These are phyloP conservation scores for Lottia scabra DNA, from an alignment of 2,888 invertebrate species.

Conservation along the genomic window DNA sequence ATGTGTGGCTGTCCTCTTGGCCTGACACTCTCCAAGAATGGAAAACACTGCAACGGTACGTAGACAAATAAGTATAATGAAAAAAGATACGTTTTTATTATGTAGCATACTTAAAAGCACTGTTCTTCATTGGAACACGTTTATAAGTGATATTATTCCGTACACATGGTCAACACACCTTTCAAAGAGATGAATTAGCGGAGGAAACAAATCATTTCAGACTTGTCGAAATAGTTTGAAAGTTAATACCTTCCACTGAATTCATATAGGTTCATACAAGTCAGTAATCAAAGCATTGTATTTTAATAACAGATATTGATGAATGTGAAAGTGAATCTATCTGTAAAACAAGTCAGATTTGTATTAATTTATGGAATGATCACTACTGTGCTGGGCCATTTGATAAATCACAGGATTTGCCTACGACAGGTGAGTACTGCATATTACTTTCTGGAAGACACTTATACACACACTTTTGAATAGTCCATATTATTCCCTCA, in stretches of 20 bases:
- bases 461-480: no score
- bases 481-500: no score
- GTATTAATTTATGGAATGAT: slow-evolving; percentile 13
- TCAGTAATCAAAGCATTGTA: background rate
- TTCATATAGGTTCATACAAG: no score
- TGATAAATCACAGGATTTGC: background rate
- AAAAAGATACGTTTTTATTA: no score
- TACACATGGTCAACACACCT: no score
- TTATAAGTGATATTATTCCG: no score
- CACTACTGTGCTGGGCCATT: slow-evolving; percentile 19
- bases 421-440: background rate
- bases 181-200: no score
- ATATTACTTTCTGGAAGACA: background rate
- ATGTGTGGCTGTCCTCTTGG: slow-evolving; percentile 10
- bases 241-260: no score
- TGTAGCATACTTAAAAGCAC: no score
- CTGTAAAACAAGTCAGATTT: slow-evolving; percentile 3
- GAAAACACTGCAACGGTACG: slow-evolving; percentile 12
- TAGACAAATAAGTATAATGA: background rate
- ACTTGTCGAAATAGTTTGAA: no score
- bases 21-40: slow-evolving; percentile 3
- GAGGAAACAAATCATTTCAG: no score
- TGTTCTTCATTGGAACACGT: no score
- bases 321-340: background rate
- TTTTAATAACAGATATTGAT: slow-evolving; percentile 4